Percentiles rank a stretch among this genome's conserved stretches.
Evolutionary conservation across 2,113 vertebrate species (phyloP).

Genomic region (Hypanus sabinus): DNA sequence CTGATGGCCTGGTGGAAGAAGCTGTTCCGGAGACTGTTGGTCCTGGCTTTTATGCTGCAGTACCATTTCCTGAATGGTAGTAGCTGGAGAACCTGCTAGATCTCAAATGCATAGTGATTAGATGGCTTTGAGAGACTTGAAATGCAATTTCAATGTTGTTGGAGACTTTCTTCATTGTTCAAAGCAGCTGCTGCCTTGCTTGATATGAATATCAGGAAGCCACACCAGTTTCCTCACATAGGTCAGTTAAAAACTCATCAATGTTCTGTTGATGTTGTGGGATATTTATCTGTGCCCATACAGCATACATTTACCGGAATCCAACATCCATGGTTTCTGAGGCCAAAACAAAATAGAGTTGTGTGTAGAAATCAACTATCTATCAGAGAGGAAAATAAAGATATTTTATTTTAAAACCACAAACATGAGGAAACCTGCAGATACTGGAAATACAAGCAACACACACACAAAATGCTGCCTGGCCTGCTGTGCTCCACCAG

Average conservation of each 20-base stretch:
- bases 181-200: background rate
- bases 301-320: background rate
- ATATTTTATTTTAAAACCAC: background rate
- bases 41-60: too few species aligned
- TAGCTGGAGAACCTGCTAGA: too few species aligned
- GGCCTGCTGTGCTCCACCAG: too few species aligned
- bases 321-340: background rate
- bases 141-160: background rate
- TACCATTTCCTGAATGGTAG: too few species aligned
- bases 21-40: too few species aligned
- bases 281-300: background rate
- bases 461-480: too few species aligned
- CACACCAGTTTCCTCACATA: background rate
- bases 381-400: background rate
- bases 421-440: too few species aligned
- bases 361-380: background rate
- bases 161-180: background rate
- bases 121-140: background rate
- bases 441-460: too few species aligned
- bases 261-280: background rate
- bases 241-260: background rate
- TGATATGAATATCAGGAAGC: background rate
- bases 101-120: background rate
- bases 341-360: background rate
- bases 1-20: too few species aligned